Conservation (phyloP, 2,113 vertebrate species). For the Ovibos moschatus region DNA sequence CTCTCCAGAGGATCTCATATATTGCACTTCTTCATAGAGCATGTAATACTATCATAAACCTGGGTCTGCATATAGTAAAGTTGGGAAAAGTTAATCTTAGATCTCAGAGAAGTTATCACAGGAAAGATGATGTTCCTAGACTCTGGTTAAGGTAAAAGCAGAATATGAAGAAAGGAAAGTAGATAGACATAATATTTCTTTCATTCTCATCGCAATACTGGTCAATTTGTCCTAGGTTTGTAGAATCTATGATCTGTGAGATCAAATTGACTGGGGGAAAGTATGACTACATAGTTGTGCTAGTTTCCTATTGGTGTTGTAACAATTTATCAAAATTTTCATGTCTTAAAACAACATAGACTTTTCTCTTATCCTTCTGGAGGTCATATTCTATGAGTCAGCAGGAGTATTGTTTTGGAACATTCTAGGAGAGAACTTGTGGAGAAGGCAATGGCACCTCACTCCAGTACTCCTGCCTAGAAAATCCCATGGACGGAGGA, state of each 20-base stretch:
- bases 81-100: neutral
- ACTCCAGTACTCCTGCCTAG: too few species aligned
- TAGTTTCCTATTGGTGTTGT: neutral
- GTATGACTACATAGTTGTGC: neutral
- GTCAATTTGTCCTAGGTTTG: neutral
- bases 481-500: too few species aligned
- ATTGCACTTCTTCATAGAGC: neutral
- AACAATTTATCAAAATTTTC: neutral
- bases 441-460: too few species aligned
- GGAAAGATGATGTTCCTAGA: neutral
- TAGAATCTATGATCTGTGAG: neutral
- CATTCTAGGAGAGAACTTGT: neutral
- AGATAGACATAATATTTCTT: neutral
- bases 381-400: neutral
- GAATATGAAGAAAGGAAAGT: neutral
- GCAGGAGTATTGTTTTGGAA: neutral
- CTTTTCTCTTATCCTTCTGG: neutral
- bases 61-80: neutral
- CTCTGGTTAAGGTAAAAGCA: neutral
- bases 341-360: neutral
- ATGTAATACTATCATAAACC: neutral
- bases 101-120: neutral
- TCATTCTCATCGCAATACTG: neutral
- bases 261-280: neutral
- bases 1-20: neutral